Evolutionary conservation across 1,140 invertebrate genomes (phyloP).

Genomic region (Amyelois transitella): DNA sequence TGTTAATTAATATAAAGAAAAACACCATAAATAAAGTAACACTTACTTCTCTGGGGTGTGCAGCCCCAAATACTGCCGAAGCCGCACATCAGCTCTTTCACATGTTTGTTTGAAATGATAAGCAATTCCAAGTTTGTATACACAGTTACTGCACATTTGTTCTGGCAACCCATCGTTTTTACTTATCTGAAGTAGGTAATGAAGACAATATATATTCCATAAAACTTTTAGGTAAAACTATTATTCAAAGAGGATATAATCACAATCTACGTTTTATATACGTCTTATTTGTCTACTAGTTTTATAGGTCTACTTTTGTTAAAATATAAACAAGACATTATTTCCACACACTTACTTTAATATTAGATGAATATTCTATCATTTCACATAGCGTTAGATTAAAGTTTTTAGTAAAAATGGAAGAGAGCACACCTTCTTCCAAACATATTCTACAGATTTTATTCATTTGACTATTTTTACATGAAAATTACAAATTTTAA

Average conservation of each 20-base stretch:
- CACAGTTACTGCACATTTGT: conserved; percentile 79
- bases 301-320: too few relatives aligned
- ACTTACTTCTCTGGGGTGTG: conserved; percentile 39
- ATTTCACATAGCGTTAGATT: conserved; percentile 77
- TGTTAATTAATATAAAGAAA: conserved; percentile 2
- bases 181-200: conserved; percentile 68
- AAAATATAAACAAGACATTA: neutral
- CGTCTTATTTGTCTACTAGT: too few relatives aligned
- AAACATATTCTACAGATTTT: conserved; percentile 78
- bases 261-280: too few relatives aligned
- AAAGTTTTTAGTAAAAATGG: conserved; percentile 78
- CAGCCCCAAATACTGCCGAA: conserved; percentile 77
- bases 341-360: conserved; percentile 68
- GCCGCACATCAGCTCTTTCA: conserved; percentile 77
- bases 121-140: conserved; percentile 78
- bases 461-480: conserved; percentile 37
- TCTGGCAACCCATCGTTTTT: conserved; percentile 78
- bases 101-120: conserved; percentile 81
- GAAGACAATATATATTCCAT: too few relatives aligned
- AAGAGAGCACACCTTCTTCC: conserved; percentile 76
- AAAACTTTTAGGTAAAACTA: too few relatives aligned
- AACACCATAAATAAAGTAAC: conserved; percentile 15
- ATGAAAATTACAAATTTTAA: too few relatives aligned
- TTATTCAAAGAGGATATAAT: too few relatives aligned
- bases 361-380: conserved; percentile 78